Percentiles rank a stretch among this genome's conserved stretches.
Conservation (phyloP, 2,797 vertebrate species). For the Poliocrania exsul region DNA sequence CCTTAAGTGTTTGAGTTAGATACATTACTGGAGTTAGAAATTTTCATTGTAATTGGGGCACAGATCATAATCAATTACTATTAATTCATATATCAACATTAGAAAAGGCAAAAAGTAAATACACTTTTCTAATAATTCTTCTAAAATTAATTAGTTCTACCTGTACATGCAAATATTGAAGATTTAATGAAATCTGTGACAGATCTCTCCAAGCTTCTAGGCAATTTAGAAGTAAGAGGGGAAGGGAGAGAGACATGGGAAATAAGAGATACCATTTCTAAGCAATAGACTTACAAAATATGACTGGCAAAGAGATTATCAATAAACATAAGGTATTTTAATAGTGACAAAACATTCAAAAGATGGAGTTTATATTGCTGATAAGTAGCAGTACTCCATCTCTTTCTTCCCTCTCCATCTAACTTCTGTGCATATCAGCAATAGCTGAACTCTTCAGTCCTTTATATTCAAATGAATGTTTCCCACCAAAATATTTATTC, state of each 20-base stretch:
- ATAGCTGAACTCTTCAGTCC: slow-evolving; percentile 21
- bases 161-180: slow-evolving; percentile 55
- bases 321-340: slow-evolving; percentile 55
- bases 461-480: slow-evolving; percentile 75
- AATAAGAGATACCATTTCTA: slow-evolving; percentile 14
- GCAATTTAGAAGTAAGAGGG: slow-evolving; percentile 13
- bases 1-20: slow-evolving; percentile 1
- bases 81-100: slow-evolving; percentile 40
- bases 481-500: slow-evolving; percentile 77
- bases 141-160: slow-evolving; percentile 62
- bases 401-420: slow-evolving; percentile 47
- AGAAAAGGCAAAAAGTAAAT: slow-evolving; percentile 35
- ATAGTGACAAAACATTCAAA: slow-evolving; percentile 51
- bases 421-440: slow-evolving; percentile 39
- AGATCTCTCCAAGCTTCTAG: neutral
- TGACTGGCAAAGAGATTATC: slow-evolving; percentile 42
- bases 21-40: neutral
- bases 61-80: slow-evolving; percentile 35
- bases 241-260: neutral
- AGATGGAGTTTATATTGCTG: slow-evolving; percentile 59
- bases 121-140: slow-evolving; percentile 42
- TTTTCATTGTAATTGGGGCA: slow-evolving; percentile 6
- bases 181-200: slow-evolving; percentile 54
- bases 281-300: slow-evolving; percentile 36
- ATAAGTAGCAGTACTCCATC: slow-evolving; percentile 60